Evolutionary conservation across 2,113 vertebrate genomes (phyloP), one percentile per base, ranked within the genome.

Genomic region (Atractosteus spatula): DNA sequence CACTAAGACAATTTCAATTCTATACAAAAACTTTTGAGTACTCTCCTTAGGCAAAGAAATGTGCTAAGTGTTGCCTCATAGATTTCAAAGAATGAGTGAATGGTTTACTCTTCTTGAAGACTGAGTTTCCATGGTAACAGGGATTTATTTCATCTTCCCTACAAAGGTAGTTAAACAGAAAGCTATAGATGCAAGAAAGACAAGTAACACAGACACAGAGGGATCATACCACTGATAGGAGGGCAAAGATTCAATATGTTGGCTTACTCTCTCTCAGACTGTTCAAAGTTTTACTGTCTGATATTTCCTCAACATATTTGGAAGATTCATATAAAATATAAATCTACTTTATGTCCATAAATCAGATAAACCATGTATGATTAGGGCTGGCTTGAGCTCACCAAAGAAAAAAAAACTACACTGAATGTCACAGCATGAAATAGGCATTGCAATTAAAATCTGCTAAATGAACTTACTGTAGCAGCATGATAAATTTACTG

Each of bases 121-220:
- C 71, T 70, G 75, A 84, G 89, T 91, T 90, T 83, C 89, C 83
- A 90, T 90, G 89, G 88, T 83, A 88, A 91, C 90, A 54, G n/a
- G 73, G 62, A 80, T 72, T 88, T 79, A 80, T 84, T 82, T 81
- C 78, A 76, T 84, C 77, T 68, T 80, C 79, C 77, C 82, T 81
- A 71, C 71, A 74, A 63, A 82, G 72, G 75, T 78, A 82, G 73
- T 79, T 82, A 80, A 82, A 72, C 68, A 80, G 68, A 41, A 47
- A n/a, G 66, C 71, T 70, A 47, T 44, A 63, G 67, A 79, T 68
- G 68, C 4, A 64, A 42, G 55, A 70, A 55, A 67, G 55, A 59
- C 56, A 57, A 43, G 57, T 3, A 12, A 67, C 59, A 61, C 55
- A 43, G 54, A 8, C 55, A 10, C 7, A 67, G 64, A n/a, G 71